Conservation (phyloP, 2,113 vertebrate species). For the Calidris pygmaea region DNA sequence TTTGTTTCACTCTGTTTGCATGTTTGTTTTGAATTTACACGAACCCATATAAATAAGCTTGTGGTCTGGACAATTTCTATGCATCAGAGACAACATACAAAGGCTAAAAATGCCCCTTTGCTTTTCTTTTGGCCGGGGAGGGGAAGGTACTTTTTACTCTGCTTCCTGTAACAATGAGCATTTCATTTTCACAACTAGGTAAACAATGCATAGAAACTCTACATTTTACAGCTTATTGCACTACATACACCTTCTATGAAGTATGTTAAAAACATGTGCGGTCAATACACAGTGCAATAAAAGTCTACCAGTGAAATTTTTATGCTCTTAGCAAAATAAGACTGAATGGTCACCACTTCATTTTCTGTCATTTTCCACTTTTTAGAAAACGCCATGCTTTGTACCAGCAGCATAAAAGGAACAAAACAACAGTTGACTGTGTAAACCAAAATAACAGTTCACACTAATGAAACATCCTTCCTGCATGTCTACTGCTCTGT, state of each 20-base stretch:
- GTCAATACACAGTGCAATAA: not conserved
- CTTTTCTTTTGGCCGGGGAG: not conserved
- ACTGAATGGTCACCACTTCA: not conserved
- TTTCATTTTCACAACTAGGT: not conserved
- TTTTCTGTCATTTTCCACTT: not conserved
- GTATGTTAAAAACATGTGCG: not conserved
- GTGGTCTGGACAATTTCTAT: not conserved
- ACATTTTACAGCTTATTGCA: not conserved
- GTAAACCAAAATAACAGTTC: not conserved
- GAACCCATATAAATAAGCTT: not conserved
- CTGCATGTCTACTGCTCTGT: not conserved
- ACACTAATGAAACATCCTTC: not conserved
- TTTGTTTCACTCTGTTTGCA: not conserved
- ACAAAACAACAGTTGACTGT: not conserved
- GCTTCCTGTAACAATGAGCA: not conserved
- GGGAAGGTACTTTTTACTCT: not conserved
- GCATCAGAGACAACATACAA: not conserved
- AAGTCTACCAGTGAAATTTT: not conserved
- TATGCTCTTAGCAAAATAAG: not conserved
- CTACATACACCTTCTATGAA: not conserved
- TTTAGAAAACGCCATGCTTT: not conserved
- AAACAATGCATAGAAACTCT: not conserved
- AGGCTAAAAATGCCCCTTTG: not conserved
- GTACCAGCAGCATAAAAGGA: not conserved
- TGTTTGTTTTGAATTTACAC: slow-evolving; percentile 26